Conservation (phyloP, 2,113 vertebrate genomes). For the Brachypteracias leptosomus region DNA sequence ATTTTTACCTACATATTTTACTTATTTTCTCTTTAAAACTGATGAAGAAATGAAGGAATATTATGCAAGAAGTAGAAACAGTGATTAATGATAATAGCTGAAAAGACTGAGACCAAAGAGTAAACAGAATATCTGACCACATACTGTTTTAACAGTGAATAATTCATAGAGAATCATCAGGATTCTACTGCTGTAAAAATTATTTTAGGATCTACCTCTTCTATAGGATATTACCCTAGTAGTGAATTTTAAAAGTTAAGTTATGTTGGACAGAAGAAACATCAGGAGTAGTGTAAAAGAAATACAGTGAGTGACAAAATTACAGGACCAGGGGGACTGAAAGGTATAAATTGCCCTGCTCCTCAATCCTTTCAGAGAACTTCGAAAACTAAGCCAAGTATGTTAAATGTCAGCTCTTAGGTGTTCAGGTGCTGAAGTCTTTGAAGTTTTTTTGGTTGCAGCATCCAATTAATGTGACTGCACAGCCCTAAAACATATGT, state of each 20-base stretch:
- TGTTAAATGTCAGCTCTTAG: background rate
- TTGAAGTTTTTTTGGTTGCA: background rate
- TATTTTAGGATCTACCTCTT: background rate
- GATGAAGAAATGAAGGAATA: background rate
- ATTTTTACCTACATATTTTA: constrained; percentile 14
- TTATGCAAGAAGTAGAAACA: background rate
- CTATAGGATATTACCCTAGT: background rate
- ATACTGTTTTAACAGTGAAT: background rate
- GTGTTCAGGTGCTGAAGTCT: background rate
- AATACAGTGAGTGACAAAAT: background rate
- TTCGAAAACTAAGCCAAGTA: background rate
- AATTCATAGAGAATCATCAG: background rate
- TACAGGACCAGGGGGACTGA: background rate
- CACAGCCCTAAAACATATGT: background rate
- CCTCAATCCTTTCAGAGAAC: background rate
- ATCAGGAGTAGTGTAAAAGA: background rate
- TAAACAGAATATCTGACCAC: constrained; percentile 17
- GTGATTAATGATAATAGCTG: constrained; percentile 33
- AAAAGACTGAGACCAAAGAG: background rate
- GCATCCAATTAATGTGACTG: background rate
- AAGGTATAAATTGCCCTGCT: background rate
- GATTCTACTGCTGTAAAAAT: background rate
- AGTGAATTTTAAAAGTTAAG: background rate
- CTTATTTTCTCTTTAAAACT: background rate
- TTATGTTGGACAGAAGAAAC: background rate